Conservation (phyloP, 1,140 invertebrate species). For the Drosophila yakuba region DNA sequence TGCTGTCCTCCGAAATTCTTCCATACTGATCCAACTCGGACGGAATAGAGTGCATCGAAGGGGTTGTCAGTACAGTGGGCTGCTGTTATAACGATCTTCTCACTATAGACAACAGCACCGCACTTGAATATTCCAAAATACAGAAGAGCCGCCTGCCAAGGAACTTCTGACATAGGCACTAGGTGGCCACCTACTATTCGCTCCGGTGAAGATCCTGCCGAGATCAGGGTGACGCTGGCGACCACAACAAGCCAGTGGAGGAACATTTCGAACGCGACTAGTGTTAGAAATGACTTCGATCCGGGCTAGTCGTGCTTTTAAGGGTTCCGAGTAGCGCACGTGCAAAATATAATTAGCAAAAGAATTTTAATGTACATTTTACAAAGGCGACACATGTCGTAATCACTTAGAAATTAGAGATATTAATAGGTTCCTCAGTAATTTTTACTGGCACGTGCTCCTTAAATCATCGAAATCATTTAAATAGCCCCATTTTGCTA, state of each 20-base stretch:
- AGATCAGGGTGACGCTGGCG: background rate
- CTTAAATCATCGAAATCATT: background rate
- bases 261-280: background rate
- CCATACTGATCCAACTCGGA: conserved; percentile 7
- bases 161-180: background rate
- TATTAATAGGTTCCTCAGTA: too few species aligned
- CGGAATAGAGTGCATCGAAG: background rate
- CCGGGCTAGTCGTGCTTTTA: background rate
- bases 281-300: background rate
- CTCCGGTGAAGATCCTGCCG: background rate
- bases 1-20: background rate
- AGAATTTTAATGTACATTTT: background rate
- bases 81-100: conserved; percentile 11
- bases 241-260: conserved; percentile 7
- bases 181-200: conserved; percentile 10
- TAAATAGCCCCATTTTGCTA: conserved; percentile 85
- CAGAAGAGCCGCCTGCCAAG: conserved; percentile 14
- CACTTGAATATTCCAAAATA: background rate
- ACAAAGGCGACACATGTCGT: too few species aligned
- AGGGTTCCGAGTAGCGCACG: background rate
- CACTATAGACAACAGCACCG: conserved; percentile 14
- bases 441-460: background rate
- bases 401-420: too few species aligned
- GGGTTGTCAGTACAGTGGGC: conserved; percentile 1
- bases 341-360: too few species aligned